Percentiles rank a stretch among this genome's conserved stretches.
Evolutionary conservation across 2,113 vertebrate genomes (phyloP).

Genomic region (Lichenostomus cassidix): DNA sequence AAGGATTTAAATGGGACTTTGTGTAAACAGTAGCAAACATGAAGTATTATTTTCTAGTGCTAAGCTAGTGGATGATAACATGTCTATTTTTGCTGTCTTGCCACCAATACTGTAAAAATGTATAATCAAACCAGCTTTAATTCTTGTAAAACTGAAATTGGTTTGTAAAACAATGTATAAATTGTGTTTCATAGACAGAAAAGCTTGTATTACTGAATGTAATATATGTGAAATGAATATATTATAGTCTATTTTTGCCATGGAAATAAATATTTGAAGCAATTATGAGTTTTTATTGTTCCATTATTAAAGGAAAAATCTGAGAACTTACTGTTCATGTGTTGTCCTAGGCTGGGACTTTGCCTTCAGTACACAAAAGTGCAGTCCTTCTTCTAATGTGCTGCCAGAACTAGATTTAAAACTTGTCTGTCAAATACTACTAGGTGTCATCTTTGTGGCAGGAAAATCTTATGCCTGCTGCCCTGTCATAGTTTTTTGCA

Average conservation of each 20-base stretch:
- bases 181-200: slow-evolving; percentile 72
- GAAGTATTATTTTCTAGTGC: slow-evolving; percentile 66
- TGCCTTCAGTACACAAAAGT: not conserved
- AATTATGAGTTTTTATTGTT: not conserved
- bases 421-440: not conserved
- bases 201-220: slow-evolving; percentile 74
- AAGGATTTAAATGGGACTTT: slow-evolving; percentile 38
- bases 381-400: not conserved
- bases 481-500: not conserved
- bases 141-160: slow-evolving; percentile 69
- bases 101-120: slow-evolving; percentile 69
- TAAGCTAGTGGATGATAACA: slow-evolving; percentile 55
- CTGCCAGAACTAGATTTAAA: not conserved
- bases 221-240: slow-evolving; percentile 79
- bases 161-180: slow-evolving; percentile 72
- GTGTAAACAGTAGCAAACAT: slow-evolving; percentile 32
- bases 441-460: not conserved
- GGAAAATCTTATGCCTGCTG: not conserved
- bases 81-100: slow-evolving; percentile 53
- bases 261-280: slow-evolving; percentile 79
- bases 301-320: not conserved
- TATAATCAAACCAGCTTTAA: slow-evolving; percentile 72
- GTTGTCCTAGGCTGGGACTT: not conserved
- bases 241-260: slow-evolving; percentile 79
- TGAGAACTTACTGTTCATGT: not conserved